Evolutionary conservation across 2,113 vertebrate species (phyloP), one percentile per base, ranked within the genome.

Genomic region (Indri indri): DNA sequence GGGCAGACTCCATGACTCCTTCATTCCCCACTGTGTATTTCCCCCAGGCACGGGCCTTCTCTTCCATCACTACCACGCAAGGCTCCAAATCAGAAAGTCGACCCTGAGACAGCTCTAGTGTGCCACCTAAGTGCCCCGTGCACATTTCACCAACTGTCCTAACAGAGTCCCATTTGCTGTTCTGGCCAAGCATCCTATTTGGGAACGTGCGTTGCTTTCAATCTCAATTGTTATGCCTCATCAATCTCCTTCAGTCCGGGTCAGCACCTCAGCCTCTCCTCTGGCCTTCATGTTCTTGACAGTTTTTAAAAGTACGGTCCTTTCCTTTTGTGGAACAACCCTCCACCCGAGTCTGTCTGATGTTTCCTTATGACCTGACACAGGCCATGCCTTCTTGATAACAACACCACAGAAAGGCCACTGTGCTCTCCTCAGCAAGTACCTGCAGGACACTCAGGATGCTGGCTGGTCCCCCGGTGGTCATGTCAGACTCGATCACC

Each of bases 101-200:
- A 37, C 22, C 57, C 74, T 63, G 57, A 30, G 4, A 10, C 12
- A 14, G 59, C 20, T 54, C n/a, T 9, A 13, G 18, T 27, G 57
- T 83, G 76, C 34, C 6, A 32, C n/a, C 50, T 42, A 1, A 30
- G 23, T n/a, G 22, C 11, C 3, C 32, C 25, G 18, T 27, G 73
- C 20, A 61, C 2, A 37, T 57, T 34, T 57, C 10, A 18, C 73
- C 40, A 83, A 0, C 7, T 3, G 0, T 54, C 22, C 34, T 47
- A 37, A 45, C 18, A 45, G 4, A 30, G 2, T 54, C 17, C 37
- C 0, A 0, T 34, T 52, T 37, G 23, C 6, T 25, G 10, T 42
- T 63, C 71, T 65, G 37, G 32, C 17, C 22, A 10, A 74, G 23
- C 34, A 80, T 32, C 18, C 34, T 40, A 5, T 65, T 73, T n/a